Conservation (phyloP, 1,140 invertebrate species). For the Drosophila kepulauana region DNA sequence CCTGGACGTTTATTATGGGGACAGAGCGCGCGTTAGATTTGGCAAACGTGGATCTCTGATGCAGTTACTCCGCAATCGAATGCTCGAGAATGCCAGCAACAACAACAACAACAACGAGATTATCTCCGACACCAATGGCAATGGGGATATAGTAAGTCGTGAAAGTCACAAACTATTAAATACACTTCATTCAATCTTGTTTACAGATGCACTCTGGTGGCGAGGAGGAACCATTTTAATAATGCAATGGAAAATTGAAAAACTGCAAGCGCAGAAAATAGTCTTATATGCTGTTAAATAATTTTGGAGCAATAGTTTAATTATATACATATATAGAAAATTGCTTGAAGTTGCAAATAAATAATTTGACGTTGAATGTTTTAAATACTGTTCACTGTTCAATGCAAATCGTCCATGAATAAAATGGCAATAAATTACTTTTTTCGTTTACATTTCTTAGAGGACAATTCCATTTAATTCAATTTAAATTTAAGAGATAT, state of each 20-base stretch:
- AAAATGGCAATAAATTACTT: slow-evolving; percentile 1
- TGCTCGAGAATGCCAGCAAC: slow-evolving; percentile 52
- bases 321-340: slow-evolving; percentile 4
- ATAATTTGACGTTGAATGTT: slow-evolving; percentile 4
- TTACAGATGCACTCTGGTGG: slow-evolving; percentile 46
- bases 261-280: background rate
- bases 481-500: too few species aligned
- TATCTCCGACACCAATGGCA: slow-evolving; percentile 25
- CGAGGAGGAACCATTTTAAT: slow-evolving; percentile 66
- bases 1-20: slow-evolving; percentile 79
- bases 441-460: background rate
- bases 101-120: slow-evolving; percentile 34
- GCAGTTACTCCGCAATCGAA: slow-evolving; percentile 60
- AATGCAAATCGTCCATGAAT: slow-evolving; percentile 35
- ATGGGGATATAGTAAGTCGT: slow-evolving; percentile 59
- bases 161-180: too few species aligned
- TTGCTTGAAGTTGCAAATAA: slow-evolving; percentile 10
- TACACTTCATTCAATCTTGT: background rate
- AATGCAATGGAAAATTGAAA: background rate
- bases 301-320: slow-evolving; percentile 77
- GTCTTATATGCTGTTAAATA: slow-evolving; percentile 43
- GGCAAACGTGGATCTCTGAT: slow-evolving; percentile 62
- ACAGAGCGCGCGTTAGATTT: slow-evolving; percentile 74
- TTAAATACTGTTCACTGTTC: slow-evolving; percentile 15
- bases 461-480: too few species aligned